These are phyloP conservation scores for Lucinisca nassula DNA, from an alignment of 2,888 invertebrate species.

Conservation along the genomic window DNA sequence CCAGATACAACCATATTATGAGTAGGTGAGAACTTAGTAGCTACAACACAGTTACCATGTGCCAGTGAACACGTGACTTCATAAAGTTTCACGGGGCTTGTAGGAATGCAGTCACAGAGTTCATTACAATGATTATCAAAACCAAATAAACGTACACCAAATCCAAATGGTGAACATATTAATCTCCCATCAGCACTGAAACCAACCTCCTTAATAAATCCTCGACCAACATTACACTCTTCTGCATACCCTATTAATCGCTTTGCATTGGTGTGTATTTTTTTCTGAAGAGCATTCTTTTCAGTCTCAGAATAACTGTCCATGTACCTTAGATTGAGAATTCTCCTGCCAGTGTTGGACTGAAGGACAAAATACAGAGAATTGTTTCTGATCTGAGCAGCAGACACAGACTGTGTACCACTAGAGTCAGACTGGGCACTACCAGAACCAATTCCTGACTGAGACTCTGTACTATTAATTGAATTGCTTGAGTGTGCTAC, in stretches of 20 bases:
- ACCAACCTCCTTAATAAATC: slow-evolving; percentile 97
- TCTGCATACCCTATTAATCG: slow-evolving; percentile 94
- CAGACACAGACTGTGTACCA: background rate
- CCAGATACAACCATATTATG: slow-evolving; percentile 96
- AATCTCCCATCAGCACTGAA: slow-evolving; percentile 97
- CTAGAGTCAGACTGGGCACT: background rate
- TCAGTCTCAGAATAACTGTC: slow-evolving; percentile 64
- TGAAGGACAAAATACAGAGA: slow-evolving; percentile 65
- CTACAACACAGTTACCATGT: slow-evolving; percentile 95
- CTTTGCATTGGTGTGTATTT: slow-evolving; percentile 90
- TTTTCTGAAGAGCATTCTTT: slow-evolving; percentile 54
- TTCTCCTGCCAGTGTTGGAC: slow-evolving; percentile 59
- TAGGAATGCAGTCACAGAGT: slow-evolving; percentile 91
- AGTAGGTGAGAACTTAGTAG: slow-evolving; percentile 96
- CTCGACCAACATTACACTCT: slow-evolving; percentile 96
- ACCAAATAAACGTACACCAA: slow-evolving; percentile 95
- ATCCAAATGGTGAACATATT: slow-evolving; percentile 96
- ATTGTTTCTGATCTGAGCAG: slow-evolving; percentile 38
- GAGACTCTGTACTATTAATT: background rate
- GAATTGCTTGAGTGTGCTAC: background rate
- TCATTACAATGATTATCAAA: slow-evolving; percentile 94
- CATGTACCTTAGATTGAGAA: slow-evolving; percentile 65
- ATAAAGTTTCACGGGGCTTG: slow-evolving; percentile 89
- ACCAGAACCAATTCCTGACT: background rate
- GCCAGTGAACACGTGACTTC: slow-evolving; percentile 92